Conservation (phyloP, 2,888 invertebrate species). For the Antitype chi region DNA sequence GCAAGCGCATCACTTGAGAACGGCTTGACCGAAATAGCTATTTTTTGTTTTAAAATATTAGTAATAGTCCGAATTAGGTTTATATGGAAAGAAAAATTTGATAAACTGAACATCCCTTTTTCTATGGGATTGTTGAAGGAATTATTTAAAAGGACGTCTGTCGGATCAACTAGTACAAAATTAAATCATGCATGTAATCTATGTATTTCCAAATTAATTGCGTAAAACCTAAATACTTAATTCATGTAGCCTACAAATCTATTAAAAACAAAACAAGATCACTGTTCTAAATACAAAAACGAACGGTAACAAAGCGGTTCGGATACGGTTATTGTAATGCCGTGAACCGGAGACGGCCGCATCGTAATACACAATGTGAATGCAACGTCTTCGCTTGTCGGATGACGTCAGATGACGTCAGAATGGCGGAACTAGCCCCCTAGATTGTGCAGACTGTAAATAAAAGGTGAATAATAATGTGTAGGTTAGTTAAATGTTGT, state of each 20-base stretch:
- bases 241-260: neutral
- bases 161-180: too few species aligned
- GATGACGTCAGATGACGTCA: slow-evolving; percentile 53
- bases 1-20: too few species aligned
- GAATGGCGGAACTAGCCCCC: slow-evolving; percentile 43
- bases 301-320: slow-evolving; percentile 39
- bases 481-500: neutral
- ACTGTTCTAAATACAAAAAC: slow-evolving; percentile 24
- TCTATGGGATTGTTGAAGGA: too few species aligned
- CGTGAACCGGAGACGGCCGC: slow-evolving; percentile 55
- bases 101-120: too few species aligned
- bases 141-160: too few species aligned
- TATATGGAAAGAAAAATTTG: too few species aligned
- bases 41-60: too few species aligned
- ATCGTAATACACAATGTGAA: slow-evolving; percentile 68
- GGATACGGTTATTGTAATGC: slow-evolving; percentile 58
- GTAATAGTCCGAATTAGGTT: too few species aligned
- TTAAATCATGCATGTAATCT: neutral
- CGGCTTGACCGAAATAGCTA: too few species aligned
- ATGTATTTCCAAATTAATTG: too few species aligned
- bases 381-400: slow-evolving; percentile 63
- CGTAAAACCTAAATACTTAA: too few species aligned
- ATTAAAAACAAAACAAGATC: slow-evolving; percentile 15
- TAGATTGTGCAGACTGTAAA: slow-evolving; percentile 45
- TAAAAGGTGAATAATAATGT: slow-evolving; percentile 27